These are phyloP conservation scores for Pseudomyrmex cubaensis DNA, from an alignment of 1,140 invertebrate genomes.

Conservation along the genomic window DNA sequence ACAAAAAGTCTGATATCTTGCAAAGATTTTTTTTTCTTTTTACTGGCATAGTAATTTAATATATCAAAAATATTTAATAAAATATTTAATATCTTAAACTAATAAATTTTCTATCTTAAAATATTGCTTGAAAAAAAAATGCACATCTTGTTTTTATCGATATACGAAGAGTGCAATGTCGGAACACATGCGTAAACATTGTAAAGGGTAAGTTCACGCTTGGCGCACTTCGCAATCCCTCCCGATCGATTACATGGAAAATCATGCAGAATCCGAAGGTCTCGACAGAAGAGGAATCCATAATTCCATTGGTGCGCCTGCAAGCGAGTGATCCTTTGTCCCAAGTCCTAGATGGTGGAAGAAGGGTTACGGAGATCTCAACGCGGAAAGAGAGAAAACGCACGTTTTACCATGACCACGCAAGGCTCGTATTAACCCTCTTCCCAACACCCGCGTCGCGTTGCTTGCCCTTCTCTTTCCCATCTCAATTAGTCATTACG, in stretches of 20 bases:
- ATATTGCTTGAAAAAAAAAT: too few species aligned
- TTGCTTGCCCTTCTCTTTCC: conserved; percentile 57
- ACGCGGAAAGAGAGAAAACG: conserved; percentile 44
- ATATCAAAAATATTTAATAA: too few species aligned
- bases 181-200: not conserved
- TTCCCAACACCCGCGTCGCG: not conserved
- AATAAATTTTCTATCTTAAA: too few species aligned
- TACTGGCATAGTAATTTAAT: too few species aligned
- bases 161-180: not conserved
- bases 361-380: conserved; percentile 10
- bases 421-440: conserved; percentile 69
- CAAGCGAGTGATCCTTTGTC: conserved; percentile 74
- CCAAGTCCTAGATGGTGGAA: conserved; percentile 45
- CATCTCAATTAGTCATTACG: conserved; percentile 77
- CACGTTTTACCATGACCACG: conserved; percentile 73
- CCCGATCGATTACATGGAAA: conserved; percentile 67
- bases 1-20: not conserved
- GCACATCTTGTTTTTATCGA: too few species aligned
- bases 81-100: too few species aligned
- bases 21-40: not conserved
- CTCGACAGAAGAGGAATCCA: conserved; percentile 56
- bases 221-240: conserved; percentile 1
- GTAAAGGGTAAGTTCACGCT: conserved; percentile 32
- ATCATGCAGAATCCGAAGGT: conserved; percentile 44
- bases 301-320: conserved; percentile 73